Conservation (phyloP, 2,113 vertebrate genomes). For the Pollimyrus isidori region DNA sequence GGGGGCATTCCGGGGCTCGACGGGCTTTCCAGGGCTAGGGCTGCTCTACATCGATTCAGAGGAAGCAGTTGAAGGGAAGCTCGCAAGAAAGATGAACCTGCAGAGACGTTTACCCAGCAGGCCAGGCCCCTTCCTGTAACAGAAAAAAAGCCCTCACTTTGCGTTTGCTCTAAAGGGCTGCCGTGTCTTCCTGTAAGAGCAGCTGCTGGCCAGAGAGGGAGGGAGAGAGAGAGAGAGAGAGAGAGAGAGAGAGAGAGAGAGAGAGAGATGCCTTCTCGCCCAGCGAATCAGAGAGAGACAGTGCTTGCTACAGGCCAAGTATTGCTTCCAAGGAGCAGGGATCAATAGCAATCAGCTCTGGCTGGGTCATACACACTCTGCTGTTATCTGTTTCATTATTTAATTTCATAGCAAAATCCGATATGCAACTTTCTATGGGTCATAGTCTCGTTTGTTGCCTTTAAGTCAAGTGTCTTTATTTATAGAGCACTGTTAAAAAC, state of each 20-base stretch:
- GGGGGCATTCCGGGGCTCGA: not conserved
- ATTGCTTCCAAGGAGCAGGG: not conserved
- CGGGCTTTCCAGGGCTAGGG: not conserved
- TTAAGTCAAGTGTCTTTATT: too few species aligned
- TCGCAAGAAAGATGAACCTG: not conserved
- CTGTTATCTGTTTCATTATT: not conserved
- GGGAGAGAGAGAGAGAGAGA: constrained; percentile 2
- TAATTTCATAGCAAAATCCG: not conserved
- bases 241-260: constrained; percentile 5
- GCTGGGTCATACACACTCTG: not conserved
- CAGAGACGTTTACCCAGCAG: not conserved
- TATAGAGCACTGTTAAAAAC: too few species aligned
- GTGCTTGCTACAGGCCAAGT: not conserved
- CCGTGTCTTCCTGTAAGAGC: not conserved
- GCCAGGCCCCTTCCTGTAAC: not conserved
- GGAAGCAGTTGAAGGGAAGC: not conserved
- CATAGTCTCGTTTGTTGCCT: not conserved
- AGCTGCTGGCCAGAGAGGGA: not conserved
- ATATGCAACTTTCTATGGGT: not conserved
- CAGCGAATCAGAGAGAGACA: not conserved
- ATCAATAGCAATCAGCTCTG: not conserved
- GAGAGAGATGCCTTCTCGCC: not conserved
- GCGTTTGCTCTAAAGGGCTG: not conserved
- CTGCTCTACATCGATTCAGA: not conserved
- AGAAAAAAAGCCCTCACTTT: not conserved